A percentile compares a stretch with the other conserved stretches of the same genome.
phyloP scores from a whole-genome alignment of 2,888 invertebrate species.

The Cerceris ruficornis region DNA sequence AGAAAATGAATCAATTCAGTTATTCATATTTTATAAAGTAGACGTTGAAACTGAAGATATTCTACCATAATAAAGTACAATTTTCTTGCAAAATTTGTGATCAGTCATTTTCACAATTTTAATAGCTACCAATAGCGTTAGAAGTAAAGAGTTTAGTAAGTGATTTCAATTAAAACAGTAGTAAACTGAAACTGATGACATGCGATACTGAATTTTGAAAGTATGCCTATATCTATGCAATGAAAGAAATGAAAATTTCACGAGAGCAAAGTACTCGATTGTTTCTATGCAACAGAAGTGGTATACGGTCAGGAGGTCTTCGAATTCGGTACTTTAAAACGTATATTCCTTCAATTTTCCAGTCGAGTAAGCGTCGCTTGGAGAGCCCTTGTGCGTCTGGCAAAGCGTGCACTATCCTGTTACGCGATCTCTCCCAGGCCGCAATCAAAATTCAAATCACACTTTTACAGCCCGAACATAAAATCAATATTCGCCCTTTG shows the following conservation, averaged over 20 bases:
- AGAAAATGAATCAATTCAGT: too few relatives aligned
- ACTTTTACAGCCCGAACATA: constrained; percentile 80
- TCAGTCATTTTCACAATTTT: too few relatives aligned
- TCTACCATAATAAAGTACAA: too few relatives aligned
- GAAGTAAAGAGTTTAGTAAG: too few relatives aligned
- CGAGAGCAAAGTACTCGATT: not conserved
- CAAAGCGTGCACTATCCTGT: constrained; percentile 82
- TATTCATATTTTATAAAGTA: too few relatives aligned
- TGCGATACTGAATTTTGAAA: too few relatives aligned
- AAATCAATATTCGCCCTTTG: constrained; percentile 80
- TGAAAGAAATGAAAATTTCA: not conserved
- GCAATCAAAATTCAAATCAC: constrained; percentile 82
- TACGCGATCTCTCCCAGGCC: constrained; percentile 80
- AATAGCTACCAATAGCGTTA: too few relatives aligned
- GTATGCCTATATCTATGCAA: too few relatives aligned
- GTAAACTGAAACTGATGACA: too few relatives aligned
- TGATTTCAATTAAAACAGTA: too few relatives aligned
- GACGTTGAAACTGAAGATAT: too few relatives aligned
- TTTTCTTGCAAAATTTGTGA: too few relatives aligned
- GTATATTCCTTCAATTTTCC: constrained; percentile 81
- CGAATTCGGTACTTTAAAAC: constrained; percentile 76
- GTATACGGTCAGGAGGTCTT: constrained; percentile 62
- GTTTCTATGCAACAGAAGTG: constrained; percentile 2
- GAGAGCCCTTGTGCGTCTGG: constrained; percentile 80
- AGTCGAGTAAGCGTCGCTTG: constrained; percentile 79